Base-by-base conservation (phyloP, 2,888 invertebrate species). In the Netelia inedita region DNA sequence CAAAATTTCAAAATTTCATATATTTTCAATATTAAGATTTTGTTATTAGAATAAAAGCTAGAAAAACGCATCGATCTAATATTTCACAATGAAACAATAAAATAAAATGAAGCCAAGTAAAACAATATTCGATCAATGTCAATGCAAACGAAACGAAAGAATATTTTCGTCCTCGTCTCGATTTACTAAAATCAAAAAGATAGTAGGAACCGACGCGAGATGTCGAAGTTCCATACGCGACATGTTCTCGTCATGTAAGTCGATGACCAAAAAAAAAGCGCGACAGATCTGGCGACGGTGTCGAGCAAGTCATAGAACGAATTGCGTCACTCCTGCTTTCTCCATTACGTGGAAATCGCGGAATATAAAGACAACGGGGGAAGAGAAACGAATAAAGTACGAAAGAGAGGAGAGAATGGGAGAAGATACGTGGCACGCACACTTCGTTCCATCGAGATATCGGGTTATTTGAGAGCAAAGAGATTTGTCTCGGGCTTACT, bases 321-420 rank as follows among this genome's bases (percentile, higher is more conserved):
- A 85, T 87, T 87, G 84, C 86, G 79, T 87, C 80, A 86, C 69
- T 59, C 35, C 50, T 16, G 87, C 87, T 87, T 87, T 87, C 87
- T 83, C 86, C 74, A 79, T 87, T 87, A 87, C 86, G 86, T 69
- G 81, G 65, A 78, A 66, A 76, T 59, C 74, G 71, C 28, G 50
- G 74, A 76, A 59, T 59, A 14, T 46, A 14, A 71, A 23, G 28
- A 72, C 50, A 50, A 69, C 1, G 53, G 16, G 35, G 41, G 11
- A 16, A 28, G 57, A 61, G n/a, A 59, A 65, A 75, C 57, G 19
- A 65, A 69, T 57, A 57, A 46, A 59, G 23, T 6, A 50, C 50
- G 66, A 66, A 61, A 57, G 9, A 46, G 8, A 28, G n/a, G 21
- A 46, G n/a, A 66, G 43, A 66, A 43, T 41, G 19, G 19, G 19